Evolutionary conservation across 2,888 invertebrate species (phyloP).

Genomic region (Tinea trinotella): DNA sequence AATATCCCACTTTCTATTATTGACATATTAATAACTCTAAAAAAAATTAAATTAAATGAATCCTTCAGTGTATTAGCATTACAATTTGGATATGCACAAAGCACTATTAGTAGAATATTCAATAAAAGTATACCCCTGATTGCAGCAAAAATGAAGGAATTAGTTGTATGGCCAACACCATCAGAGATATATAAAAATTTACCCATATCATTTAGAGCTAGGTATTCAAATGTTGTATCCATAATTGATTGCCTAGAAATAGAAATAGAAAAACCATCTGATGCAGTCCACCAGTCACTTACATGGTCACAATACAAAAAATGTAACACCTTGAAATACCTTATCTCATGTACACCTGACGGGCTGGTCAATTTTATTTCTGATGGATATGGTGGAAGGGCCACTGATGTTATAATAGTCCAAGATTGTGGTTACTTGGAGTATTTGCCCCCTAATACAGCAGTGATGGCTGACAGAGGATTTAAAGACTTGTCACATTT

Average conservation of each 20-base stretch:
- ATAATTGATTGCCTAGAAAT: not conserved
- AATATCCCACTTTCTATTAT: slow-evolving; percentile 13
- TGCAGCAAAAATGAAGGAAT: not conserved
- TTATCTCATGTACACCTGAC: slow-evolving; percentile 16
- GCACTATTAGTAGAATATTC: slow-evolving; percentile 13
- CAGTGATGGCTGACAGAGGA: not conserved
- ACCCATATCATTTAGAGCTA: not conserved
- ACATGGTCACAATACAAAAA: slow-evolving; percentile 20
- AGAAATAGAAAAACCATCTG: slow-evolving; percentile 13
- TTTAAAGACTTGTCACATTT: not conserved
- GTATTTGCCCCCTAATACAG: not conserved
- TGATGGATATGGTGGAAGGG: slow-evolving; percentile 19
- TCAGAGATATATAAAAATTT: not conserved
- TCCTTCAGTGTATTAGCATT: slow-evolving; percentile 14
- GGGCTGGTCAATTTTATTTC: slow-evolving; percentile 20
- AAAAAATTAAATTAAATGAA: slow-evolving; percentile 19
- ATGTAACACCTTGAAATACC: slow-evolving; percentile 18
- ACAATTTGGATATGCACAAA: slow-evolving; percentile 16
- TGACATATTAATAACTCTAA: slow-evolving; percentile 20
- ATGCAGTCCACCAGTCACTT: slow-evolving; percentile 18
- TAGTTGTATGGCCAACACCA: not conserved
- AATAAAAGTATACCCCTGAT: slow-evolving; percentile 5
- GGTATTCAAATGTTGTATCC: not conserved
- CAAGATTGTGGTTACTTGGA: slow-evolving; percentile 25
- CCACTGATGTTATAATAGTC: slow-evolving; percentile 23